phyloP scores from a whole-genome alignment of 2,113 vertebrate genomes.

The Onychorhynchus coronatus region DNA sequence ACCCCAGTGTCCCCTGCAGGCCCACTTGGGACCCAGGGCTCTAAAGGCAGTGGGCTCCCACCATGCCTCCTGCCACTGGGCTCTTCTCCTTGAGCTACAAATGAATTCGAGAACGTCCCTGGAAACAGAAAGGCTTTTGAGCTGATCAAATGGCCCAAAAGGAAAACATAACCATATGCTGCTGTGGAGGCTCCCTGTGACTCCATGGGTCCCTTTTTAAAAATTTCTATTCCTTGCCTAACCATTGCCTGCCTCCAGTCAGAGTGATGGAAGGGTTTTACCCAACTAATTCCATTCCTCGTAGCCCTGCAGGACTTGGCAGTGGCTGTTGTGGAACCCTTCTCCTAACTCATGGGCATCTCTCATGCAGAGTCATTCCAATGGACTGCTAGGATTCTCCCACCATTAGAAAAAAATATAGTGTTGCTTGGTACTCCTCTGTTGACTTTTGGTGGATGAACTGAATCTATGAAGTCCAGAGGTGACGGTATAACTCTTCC shows the following conservation, averaged over 20 bases:
- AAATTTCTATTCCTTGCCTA: neutral
- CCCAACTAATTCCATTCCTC: accelerated
- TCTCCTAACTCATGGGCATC: accelerated
- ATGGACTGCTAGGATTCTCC: neutral
- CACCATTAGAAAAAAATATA: accelerated
- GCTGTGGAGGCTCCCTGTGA: accelerated
- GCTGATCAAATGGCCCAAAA: neutral
- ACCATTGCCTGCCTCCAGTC: neutral
- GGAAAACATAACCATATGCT: neutral
- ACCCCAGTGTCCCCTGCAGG: accelerated
- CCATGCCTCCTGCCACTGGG: accelerated
- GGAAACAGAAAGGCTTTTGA: neutral
- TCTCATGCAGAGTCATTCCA: neutral
- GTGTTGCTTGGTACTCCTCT: neutral
- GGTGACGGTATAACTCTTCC: neutral
- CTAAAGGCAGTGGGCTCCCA: neutral
- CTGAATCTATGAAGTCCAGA: neutral
- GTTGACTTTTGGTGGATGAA: neutral
- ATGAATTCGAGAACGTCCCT: neutral
- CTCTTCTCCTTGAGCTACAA: neutral
- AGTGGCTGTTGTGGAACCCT: neutral
- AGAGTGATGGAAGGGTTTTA: neutral
- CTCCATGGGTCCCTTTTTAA: neutral
- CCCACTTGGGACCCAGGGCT: neutral
- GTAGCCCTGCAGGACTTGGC: neutral